Base-by-base conservation (phyloP, 2,113 vertebrate genomes). In the Poeciliopsis turrubarensis region DNA sequence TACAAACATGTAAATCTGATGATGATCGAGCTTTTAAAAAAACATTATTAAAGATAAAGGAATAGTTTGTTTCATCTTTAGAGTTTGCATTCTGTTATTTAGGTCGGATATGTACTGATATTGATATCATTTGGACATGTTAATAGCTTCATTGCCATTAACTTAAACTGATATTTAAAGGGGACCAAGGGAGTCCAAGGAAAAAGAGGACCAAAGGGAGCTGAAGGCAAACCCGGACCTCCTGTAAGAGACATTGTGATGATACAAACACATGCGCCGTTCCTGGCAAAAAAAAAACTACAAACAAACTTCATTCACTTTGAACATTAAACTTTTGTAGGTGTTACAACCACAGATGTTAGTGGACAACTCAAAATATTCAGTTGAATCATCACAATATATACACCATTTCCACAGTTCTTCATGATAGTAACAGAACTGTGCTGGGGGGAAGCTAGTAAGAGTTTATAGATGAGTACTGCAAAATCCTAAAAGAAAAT, bases 181-280 rank as follows among this genome's bases (percentile, higher is more conserved):
- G 94, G 94, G 27, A 5, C 82, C 47, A 94, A 94, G 79, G 94
- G 94, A 14, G 26, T 82, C 47, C 70, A 68, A 65, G 94, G 94
- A 1, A 65, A 0, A 1, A 72, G 76, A 68, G 94, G 94, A 67
- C 57, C 69, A 29, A 95, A 94, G 77, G 94, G 94, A 60, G 17
- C 70, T 14, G 93, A 89, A 75, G 94, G 94, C 77, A 79, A 64
- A 2, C 80, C n/a, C 44, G 94, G 94, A 67, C 75, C 68, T 64
- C 91, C 77, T 74, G 94, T 95, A 93, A 91, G 89, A 75, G 85
- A 77, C 41, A 30, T 37, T 47, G 26, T 57, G 1, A 8, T 64
- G 3, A 54, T 2, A 25, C 0, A 68, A 39, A 15, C n/a, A 27
- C 65, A 32, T 54, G 6, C 5, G 3, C 51, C 2, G 22, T 57